Percentiles rank a stretch among this genome's conserved stretches.
Evolutionary conservation across 2,888 invertebrate genomes (phyloP).

Genomic region (Catocala sponsa): DNA sequence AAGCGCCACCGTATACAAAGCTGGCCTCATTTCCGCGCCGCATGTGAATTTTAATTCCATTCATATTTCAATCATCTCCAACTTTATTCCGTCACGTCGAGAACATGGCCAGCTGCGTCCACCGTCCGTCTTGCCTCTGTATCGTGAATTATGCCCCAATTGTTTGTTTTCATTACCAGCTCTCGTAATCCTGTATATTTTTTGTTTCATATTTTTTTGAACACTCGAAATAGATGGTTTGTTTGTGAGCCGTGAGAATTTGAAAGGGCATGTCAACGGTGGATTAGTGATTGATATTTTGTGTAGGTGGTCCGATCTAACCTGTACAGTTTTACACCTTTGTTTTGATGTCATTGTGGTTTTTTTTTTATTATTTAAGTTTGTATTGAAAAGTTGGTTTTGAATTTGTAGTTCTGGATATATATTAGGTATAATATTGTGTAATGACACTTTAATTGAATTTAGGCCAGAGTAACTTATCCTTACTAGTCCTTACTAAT

Average conservation of each 20-base stretch:
- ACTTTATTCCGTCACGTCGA: slow-evolving; percentile 36
- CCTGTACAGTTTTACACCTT: slow-evolving; percentile 14
- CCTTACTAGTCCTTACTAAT: no score
- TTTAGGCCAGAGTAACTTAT: no score
- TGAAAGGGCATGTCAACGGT: slow-evolving; percentile 70
- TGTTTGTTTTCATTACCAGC: slow-evolving; percentile 78
- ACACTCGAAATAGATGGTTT: slow-evolving; percentile 75
- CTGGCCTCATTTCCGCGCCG: slow-evolving; percentile 17
- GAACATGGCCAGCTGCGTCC: slow-evolving; percentile 48
- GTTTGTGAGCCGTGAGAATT: slow-evolving; percentile 79
- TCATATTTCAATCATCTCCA: slow-evolving; percentile 45
- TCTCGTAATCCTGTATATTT: slow-evolving; percentile 70
- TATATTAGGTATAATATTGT: no score
- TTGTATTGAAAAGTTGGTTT: background rate
- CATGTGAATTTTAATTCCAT: slow-evolving; percentile 47
- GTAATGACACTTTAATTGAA: no score
- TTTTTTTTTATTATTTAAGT: background rate
- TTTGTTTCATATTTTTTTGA: slow-evolving; percentile 69
- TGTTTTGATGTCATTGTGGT: background rate
- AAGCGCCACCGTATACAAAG: slow-evolving; percentile 13
- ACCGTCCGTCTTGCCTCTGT: slow-evolving; percentile 41
- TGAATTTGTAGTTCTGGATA: background rate
- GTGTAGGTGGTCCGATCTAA: slow-evolving; percentile 57
- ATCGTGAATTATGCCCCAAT: slow-evolving; percentile 68
- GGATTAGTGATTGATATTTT: slow-evolving; percentile 56